Evolutionary conservation across 2,888 invertebrate species (phyloP), one percentile per base, ranked within the genome.

Genomic region (Pachydiplax longipennis): DNA sequence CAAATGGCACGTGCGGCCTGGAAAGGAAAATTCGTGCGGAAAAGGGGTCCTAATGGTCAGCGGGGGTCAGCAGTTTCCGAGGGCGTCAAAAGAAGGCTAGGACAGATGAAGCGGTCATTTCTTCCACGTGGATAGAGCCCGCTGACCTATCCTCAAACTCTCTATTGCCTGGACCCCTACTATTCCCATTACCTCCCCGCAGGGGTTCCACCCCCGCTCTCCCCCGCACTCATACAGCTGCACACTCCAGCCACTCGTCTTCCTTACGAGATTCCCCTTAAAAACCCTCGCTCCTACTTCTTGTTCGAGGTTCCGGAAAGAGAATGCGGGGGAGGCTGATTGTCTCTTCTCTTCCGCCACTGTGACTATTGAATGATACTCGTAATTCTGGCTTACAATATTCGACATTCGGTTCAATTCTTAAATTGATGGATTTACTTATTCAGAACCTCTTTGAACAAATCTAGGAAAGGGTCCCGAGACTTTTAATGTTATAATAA

Each of bases 61-160:
- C 87, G n/a, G 87, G 87, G 87, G 87, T 87, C 87, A 87, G 87
- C 61, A 87, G 87, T 87, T 87, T 87, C 65, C 87, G 87, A 87
- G 40, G 37, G 37, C n/a, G 82, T 44, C 82, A 25, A 22, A 44
- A 6, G 87, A 65, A 22, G 13, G 82, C 53, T 53, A 48, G 83
- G 87, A 61, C 87, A 87, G 87, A 87, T 87, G 87, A 87, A 87
- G 87, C 65, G 87, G 87, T 87, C 87, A 87, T 87, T 87, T 65
- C 87, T 87, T 87, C 87, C 87, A 61, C 87, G 35, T 87, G 61
- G 87, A 87, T 65, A 31, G 44, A 25, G 44, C 44, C 25, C 58
- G 61, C 31, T 37, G 58, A 61, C 83, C 83, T 37, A 81, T 44
- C 82, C 82, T 18, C 37, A 37, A 37, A 37, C 37, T 37, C 82